A percentile compares a stretch with the other conserved stretches of the same genome.
Conservation (phyloP, 2,888 invertebrate species). For the Hesperia comma region DNA sequence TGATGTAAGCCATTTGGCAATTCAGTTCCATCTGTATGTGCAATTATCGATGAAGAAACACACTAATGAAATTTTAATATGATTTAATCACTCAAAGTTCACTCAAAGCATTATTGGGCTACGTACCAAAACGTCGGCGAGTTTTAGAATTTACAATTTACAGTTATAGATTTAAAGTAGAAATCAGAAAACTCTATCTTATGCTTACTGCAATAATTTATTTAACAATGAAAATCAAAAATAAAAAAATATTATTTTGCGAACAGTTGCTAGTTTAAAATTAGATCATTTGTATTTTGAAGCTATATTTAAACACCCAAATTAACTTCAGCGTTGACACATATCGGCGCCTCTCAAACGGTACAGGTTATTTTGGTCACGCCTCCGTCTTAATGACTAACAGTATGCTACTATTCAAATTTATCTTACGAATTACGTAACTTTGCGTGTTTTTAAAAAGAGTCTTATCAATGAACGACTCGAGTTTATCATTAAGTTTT, state of each 20-base stretch:
- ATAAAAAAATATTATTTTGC: conserved; percentile 13
- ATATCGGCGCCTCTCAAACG: conserved; percentile 71
- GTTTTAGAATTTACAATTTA: too few relatives aligned
- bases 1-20: too few relatives aligned
- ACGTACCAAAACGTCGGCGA: too few relatives aligned
- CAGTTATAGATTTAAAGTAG: too few relatives aligned
- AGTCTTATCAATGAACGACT: conserved; percentile 37
- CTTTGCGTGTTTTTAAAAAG: conserved; percentile 40
- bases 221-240: conserved; percentile 8
- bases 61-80: too few relatives aligned
- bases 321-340: conserved; percentile 75
- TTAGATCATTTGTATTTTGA: conserved; percentile 45
- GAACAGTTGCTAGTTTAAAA: conserved; percentile 6
- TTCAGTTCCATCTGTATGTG: too few relatives aligned
- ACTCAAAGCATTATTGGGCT: too few relatives aligned
- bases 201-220: not conserved
- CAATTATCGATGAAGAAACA: too few relatives aligned
- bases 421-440: conserved; percentile 63
- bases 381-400: conserved; percentile 70
- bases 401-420: conserved; percentile 64
- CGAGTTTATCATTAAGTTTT: not conserved
- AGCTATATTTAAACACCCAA: conserved; percentile 50
- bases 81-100: too few relatives aligned
- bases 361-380: conserved; percentile 71
- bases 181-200: too few relatives aligned